Conservation (phyloP, 1,140 invertebrate genomes). For the Sipha flava region DNA sequence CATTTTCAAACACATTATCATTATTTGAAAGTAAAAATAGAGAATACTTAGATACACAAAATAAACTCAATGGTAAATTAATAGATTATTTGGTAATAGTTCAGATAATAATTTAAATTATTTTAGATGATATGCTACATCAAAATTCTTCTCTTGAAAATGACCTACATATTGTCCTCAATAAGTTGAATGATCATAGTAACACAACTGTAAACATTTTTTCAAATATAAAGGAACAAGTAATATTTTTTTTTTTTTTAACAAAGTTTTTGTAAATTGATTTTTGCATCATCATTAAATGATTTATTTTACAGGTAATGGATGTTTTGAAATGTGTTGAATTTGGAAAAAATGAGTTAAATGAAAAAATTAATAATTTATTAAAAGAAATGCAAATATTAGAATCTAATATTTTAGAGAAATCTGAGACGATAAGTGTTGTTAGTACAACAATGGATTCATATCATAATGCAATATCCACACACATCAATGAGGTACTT, state of each 20-base stretch:
- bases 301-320: background rate
- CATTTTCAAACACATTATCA: conserved; percentile 8
- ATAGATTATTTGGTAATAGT: background rate
- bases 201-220: background rate
- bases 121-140: background rate
- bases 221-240: background rate
- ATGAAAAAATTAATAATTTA: background rate
- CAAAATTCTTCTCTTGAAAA: background rate
- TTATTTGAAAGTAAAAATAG: conserved; percentile 30
- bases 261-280: background rate
- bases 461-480: background rate
- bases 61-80: conserved; percentile 1
- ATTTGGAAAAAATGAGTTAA: background rate
- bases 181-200: background rate
- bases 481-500: background rate
- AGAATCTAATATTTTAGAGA: background rate
- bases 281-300: background rate
- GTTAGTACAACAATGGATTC: background rate
- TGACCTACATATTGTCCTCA: background rate
- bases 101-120: background rate
- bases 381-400: background rate
- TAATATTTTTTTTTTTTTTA: background rate
- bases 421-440: conserved; percentile 2
- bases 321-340: background rate
- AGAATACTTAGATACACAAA: conserved; percentile 9